Conservation (phyloP, 2,888 invertebrate species). For the Ischnura elegans region DNA sequence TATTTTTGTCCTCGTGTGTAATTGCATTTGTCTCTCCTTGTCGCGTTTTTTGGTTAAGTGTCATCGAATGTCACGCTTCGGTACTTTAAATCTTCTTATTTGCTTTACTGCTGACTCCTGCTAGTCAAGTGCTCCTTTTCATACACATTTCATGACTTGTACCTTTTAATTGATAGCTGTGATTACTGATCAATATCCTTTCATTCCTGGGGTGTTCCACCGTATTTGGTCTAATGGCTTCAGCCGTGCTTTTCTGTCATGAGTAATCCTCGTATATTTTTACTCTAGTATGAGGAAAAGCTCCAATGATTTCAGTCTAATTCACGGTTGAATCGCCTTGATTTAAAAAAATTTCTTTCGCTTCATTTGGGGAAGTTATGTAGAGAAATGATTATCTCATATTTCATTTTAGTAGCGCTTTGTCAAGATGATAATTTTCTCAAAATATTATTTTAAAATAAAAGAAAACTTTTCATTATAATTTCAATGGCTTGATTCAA, state of each 20-base stretch:
- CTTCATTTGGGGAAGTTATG: not conserved
- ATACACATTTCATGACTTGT: too few relatives aligned
- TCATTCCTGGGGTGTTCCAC: not conserved
- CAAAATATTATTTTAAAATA: not conserved
- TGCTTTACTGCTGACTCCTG: too few relatives aligned
- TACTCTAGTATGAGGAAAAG: constrained; percentile 59
- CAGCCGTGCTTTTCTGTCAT: constrained; percentile 50
- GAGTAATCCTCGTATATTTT: constrained; percentile 59
- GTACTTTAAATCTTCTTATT: not conserved
- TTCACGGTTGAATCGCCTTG: constrained; percentile 44
- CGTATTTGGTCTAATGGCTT: not conserved
- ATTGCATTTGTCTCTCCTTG: not conserved
- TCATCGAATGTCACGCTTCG: not conserved
- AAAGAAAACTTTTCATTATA: too few relatives aligned
- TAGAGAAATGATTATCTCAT: not conserved
- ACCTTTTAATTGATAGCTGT: too few relatives aligned
- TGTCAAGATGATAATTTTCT: not conserved
- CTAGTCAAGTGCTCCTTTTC: too few relatives aligned
- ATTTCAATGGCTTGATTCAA: too few relatives aligned
- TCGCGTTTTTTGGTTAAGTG: not conserved
- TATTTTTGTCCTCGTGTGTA: too few relatives aligned
- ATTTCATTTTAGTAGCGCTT: not conserved
- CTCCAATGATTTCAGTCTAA: constrained; percentile 30
- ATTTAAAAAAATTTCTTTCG: not conserved
- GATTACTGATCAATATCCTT: too few relatives aligned